These are phyloP conservation scores for Percopsis transmontana DNA, from an alignment of 2,113 vertebrate species.

Conservation along the genomic window DNA sequence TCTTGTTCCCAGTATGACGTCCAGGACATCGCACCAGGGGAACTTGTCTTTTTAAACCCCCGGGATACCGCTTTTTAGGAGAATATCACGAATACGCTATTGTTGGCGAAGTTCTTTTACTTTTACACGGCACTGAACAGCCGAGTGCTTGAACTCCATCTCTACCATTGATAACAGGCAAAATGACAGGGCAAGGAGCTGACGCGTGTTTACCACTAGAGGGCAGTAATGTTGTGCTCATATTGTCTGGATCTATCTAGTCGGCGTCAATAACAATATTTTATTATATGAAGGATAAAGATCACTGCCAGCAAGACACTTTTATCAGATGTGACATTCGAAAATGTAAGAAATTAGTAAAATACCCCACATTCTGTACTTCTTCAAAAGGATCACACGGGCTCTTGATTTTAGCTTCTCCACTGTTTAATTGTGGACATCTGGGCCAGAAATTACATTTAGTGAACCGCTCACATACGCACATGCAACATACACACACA, in stretches of 20 bases:
- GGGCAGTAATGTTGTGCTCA: constrained; percentile 30
- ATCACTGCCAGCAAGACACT: not conserved
- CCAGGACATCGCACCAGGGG: too few species aligned
- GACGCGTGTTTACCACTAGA: constrained; percentile 32
- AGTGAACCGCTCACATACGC: constrained; percentile 20
- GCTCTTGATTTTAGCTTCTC: constrained; percentile 23
- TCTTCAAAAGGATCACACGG: constrained; percentile 7
- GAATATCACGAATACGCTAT: too few species aligned
- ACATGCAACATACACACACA: not conserved
- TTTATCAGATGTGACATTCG: not conserved
- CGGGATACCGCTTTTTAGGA: too few species aligned
- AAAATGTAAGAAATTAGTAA: not conserved
- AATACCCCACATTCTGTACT: not conserved
- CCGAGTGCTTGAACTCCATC: too few species aligned
- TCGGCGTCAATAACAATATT: too few species aligned
- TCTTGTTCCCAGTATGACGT: too few species aligned
- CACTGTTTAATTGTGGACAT: constrained; percentile 65
- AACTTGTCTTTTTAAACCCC: too few species aligned
- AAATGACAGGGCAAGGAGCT: constrained; percentile 5
- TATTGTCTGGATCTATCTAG: not conserved
- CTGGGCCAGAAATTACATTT: constrained; percentile 39
- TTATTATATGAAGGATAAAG: too few species aligned
- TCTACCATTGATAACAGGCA: too few species aligned
- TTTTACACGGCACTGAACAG: too few species aligned
- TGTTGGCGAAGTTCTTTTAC: too few species aligned